Conservation (phyloP, 2,797 vertebrate genomes). For the Chaetophractus vellerosus region DNA sequence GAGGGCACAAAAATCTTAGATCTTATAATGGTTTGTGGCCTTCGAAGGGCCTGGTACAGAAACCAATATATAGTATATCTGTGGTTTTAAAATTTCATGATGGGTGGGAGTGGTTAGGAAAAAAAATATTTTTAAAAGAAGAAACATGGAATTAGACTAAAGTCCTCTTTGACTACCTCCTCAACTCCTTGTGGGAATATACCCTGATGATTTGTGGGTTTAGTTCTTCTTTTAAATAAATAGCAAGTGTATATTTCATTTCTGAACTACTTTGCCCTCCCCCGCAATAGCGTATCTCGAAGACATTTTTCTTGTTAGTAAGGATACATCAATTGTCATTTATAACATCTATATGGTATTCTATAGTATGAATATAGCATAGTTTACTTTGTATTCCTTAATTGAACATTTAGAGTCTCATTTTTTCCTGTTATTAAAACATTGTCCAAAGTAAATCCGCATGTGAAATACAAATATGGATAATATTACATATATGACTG, state of each 20-base stretch:
- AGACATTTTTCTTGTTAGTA: neutral
- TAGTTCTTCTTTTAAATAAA: constrained; percentile 24
- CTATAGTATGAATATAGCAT: neutral
- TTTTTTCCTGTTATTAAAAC: neutral
- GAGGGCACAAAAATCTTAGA: neutral
- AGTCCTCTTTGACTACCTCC: neutral
- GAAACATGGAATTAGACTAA: neutral
- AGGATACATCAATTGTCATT: neutral
- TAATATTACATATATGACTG: no score
- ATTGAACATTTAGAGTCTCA: neutral
- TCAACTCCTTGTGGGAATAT: neutral
- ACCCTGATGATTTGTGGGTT: neutral
- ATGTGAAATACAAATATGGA: no score
- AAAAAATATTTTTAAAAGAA: neutral
- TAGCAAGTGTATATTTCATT: neutral
- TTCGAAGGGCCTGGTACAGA: rapidly evolving
- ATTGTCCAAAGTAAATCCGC: no score
- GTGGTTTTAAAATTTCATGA: constrained; percentile 31
- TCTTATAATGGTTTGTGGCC: neutral
- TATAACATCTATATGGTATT: neutral
- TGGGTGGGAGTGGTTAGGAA: neutral
- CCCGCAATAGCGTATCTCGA: neutral
- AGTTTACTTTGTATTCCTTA: neutral
- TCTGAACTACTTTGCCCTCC: neutral
- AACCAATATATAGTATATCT: neutral